Base-by-base conservation (phyloP, 2,113 vertebrate species). In the Pteropus alecto region DNA sequence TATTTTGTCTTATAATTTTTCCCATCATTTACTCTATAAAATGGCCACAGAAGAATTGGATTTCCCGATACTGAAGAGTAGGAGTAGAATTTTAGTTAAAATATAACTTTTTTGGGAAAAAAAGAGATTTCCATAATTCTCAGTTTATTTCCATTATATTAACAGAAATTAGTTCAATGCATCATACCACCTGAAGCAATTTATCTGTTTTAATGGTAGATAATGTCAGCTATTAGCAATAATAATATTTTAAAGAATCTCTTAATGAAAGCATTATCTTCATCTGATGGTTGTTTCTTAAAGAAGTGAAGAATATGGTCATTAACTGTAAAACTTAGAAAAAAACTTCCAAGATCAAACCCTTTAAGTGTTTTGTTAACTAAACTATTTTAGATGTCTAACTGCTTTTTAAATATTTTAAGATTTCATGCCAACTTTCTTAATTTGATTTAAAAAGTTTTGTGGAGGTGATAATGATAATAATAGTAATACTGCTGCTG, bases 291-390 rank as follows among this genome's bases (percentile, higher is more conserved):
- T 56, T 93, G 21, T 83, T 58, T 68, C 30, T 79, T 51, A 56
- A 58, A 71, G 21, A 79, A 91, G 43, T 56, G 95, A 77, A 95
- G 92, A 33, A 96, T 30, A 83, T 6, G 24, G 5, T 95, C 56
- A 26, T 84, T 92, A 94, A 87, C 89, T 96, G 41, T 70, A 11
- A 93, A 96, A 94, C 93, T 35, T 51, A 35, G n/a, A n/a, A 19
- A 90, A 79, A 61, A 61, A 28, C 35, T 2, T 76, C 93, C 41
- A 56, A 68, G 74, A 94, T 3, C 6, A 71, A 33, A 92, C 68
- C 15, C n/a, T 82, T 22, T 67, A 1, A 33, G 73, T 96, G 22
- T 63, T 96, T 85, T 71, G 74, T 79, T 43, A 61, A 21, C 19
- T 70, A 16, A 74, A 26, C 85, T 16, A 16, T 12, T 74, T 70